A percentile compares a stretch with the other conserved stretches of the same genome.
Conservation (phyloP, 2,113 vertebrate genomes). For the Lanius collurio region DNA sequence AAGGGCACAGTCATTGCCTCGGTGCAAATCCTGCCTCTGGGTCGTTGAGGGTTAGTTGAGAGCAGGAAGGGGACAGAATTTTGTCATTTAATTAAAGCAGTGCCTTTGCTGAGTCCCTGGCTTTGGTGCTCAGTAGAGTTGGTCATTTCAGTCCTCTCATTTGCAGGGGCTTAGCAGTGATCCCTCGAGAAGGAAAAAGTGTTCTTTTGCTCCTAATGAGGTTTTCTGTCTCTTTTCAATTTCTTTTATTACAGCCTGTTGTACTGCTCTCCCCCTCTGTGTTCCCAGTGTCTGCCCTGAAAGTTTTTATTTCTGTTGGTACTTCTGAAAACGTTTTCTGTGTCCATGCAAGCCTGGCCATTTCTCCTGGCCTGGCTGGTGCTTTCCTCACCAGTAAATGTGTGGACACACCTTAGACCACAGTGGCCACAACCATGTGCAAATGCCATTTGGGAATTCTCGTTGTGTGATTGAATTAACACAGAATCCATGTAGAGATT, state of each 20-base stretch:
- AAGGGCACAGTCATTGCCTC: not conserved
- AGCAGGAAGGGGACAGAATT: not conserved
- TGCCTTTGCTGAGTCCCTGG: not conserved
- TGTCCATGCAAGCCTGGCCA: not conserved
- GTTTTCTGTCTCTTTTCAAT: conserved; percentile 18
- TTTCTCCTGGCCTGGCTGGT: not conserved
- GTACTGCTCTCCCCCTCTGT: not conserved
- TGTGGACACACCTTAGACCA: not conserved
- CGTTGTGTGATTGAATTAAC: not conserved
- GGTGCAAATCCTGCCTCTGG: not conserved
- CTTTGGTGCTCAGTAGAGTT: not conserved
- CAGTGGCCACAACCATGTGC: not conserved
- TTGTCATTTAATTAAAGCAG: not conserved
- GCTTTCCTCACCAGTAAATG: not conserved
- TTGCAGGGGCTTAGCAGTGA: not conserved
- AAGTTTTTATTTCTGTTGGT: not conserved
- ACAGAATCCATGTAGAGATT: not conserved
- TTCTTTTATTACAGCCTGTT: not conserved
- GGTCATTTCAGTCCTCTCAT: not conserved
- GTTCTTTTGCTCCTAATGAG: not conserved
- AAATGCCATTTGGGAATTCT: not conserved
- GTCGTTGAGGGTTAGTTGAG: not conserved
- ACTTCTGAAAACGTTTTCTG: not conserved
- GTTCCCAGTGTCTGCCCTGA: not conserved
- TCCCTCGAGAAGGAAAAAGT: not conserved